phyloP scores from a whole-genome alignment of 2,888 invertebrate species.

The Tethea ocularis region DNA sequence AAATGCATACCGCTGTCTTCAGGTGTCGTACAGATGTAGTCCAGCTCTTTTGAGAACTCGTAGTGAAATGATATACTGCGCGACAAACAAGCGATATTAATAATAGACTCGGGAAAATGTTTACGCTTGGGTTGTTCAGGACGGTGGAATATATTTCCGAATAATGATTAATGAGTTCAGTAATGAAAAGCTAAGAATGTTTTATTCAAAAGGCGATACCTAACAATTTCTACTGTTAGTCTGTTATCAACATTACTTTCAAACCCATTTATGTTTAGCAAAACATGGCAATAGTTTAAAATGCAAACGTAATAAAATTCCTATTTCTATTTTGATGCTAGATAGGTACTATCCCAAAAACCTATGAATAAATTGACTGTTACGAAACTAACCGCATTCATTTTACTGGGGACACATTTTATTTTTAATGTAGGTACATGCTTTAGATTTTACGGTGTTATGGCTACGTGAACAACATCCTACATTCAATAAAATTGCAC shows the following conservation, averaged over 20 bases:
- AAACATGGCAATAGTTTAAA: not conserved
- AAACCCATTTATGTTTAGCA: not conserved
- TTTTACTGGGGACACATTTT: not conserved
- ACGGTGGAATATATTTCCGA: slow-evolving; percentile 14
- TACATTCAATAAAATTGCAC: not conserved
- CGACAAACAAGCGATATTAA: slow-evolving; percentile 26
- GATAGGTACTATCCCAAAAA: slow-evolving; percentile 12
- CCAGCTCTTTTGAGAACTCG: slow-evolving; percentile 94
- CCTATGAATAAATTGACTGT: slow-evolving; percentile 9
- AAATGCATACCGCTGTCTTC: slow-evolving; percentile 98
- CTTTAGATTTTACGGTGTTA: slow-evolving; percentile 4
- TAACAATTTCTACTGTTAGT: not conserved
- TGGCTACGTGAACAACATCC: not conserved
- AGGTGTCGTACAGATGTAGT: slow-evolving; percentile 97
- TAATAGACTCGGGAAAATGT: slow-evolving; percentile 15
- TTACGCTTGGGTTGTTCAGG: not conserved
- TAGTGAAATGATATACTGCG: slow-evolving; percentile 91
- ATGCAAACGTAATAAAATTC: slow-evolving; percentile 11
- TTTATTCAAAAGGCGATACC: slow-evolving; percentile 26
- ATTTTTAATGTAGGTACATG: not conserved
- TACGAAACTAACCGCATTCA: slow-evolving; percentile 5
- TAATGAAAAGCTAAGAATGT: slow-evolving; percentile 22
- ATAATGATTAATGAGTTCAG: slow-evolving; percentile 27
- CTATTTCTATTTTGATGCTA: slow-evolving; percentile 10
- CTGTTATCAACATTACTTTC: not conserved